A percentile compares a stretch with the other conserved stretches of the same genome.
These are phyloP conservation scores for Epizoanthus illoricatus DNA, from an alignment of 92 coral and sea anemone species.

Conservation along the genomic window DNA sequence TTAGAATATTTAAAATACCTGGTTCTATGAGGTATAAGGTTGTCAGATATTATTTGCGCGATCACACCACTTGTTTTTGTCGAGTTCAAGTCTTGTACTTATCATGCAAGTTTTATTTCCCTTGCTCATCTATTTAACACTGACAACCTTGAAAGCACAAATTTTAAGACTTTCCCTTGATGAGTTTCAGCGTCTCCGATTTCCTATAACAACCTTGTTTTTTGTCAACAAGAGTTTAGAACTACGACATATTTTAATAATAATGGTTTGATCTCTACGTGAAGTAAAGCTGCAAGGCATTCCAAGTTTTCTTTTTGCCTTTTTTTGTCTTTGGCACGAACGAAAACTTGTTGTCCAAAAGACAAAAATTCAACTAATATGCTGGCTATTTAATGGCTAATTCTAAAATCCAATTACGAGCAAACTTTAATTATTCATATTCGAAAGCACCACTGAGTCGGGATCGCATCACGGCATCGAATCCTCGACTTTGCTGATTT, in stretches of 20 bases:
- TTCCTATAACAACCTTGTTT: neutral
- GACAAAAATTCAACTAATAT: slow-evolving; percentile 3
- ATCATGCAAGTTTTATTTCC: slow-evolving; percentile 4
- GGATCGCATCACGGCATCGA: neutral
- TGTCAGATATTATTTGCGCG: neutral
- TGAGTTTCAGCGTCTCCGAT: neutral
- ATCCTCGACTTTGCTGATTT: neutral
- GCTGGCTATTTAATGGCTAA: slow-evolving; percentile 9
- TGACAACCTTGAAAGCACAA: neutral
- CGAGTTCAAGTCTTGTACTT: neutral
- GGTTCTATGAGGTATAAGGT: neutral
- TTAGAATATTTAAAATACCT: neutral
- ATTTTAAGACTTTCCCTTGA: neutral
- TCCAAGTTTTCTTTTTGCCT: neutral
- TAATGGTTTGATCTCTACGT: neutral
- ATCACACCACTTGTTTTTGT: neutral
- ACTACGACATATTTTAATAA: neutral
- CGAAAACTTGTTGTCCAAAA: too few relatives aligned
- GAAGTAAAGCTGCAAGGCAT: neutral
- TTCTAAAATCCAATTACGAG: slow-evolving; percentile 23
- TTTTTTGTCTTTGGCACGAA: neutral
- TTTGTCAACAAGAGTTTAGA: neutral
- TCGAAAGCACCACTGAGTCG: neutral
- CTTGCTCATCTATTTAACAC: slow-evolving; percentile 12
- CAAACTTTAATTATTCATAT: slow-evolving; percentile 30